Evolutionary conservation across 2,888 invertebrate genomes (phyloP).

Genomic region (Nasonia oneida): DNA sequence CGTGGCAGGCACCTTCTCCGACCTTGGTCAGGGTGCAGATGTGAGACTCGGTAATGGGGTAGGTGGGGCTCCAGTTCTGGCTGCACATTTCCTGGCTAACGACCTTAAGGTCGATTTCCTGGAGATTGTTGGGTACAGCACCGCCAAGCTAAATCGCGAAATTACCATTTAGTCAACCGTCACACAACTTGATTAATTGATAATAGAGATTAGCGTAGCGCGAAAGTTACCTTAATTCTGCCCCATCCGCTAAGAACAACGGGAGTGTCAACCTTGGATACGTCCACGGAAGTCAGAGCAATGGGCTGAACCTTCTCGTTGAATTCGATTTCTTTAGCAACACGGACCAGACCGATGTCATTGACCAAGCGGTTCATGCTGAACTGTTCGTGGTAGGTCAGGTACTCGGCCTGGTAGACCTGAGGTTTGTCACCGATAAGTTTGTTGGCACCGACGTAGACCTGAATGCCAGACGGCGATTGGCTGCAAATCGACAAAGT

Average conservation of each 20-base stretch:
- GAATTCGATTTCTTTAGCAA: slow-evolving; percentile 65
- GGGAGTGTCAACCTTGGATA: slow-evolving; percentile 60
- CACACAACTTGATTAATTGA: neutral
- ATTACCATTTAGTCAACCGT: neutral
- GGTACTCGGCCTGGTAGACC: slow-evolving; percentile 59
- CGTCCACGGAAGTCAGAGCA: slow-evolving; percentile 61
- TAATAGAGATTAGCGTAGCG: neutral
- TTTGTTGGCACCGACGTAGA: slow-evolving; percentile 71
- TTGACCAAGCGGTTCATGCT: slow-evolving; percentile 56
- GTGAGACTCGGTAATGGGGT: slow-evolving; percentile 63
- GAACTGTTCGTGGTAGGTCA: slow-evolving; percentile 64
- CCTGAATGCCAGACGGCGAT: neutral
- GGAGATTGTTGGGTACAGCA: slow-evolving; percentile 44
- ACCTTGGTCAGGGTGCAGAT: slow-evolving; percentile 71
- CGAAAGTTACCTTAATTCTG: slow-evolving; percentile 40
- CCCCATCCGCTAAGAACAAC: slow-evolving; percentile 72
- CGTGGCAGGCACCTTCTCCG: slow-evolving; percentile 74
- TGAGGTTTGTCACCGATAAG: slow-evolving; percentile 68
- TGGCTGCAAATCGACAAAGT: slow-evolving; percentile 58
- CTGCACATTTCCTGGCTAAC: slow-evolving; percentile 60
- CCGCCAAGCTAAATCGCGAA: slow-evolving; percentile 20
- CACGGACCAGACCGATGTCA: slow-evolving; percentile 70
- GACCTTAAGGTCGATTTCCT: slow-evolving; percentile 58
- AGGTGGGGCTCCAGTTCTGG: neutral
- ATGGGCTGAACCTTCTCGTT: slow-evolving; percentile 66